Evolutionary conservation across 2,888 invertebrate species (phyloP), one percentile per base, ranked within the genome.

Genomic region (Odontocolon sp.): DNA sequence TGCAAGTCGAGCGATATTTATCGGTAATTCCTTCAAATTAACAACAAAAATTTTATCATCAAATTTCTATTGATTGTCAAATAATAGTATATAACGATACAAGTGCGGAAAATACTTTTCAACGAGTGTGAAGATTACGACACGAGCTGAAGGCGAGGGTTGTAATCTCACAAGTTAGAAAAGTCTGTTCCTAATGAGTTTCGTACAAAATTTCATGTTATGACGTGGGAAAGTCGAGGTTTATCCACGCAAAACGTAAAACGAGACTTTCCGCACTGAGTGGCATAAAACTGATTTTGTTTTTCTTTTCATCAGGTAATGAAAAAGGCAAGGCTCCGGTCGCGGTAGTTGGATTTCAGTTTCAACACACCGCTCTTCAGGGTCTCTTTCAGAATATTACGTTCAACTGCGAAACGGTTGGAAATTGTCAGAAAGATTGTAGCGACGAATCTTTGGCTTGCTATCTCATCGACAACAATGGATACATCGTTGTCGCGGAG

Each of bases 381-480:
- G 93, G 94, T 63, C 92, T 96, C 86, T 97, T 97, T 89, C 93
- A 94, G 80, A 96, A 95, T 81, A 96, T 95, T 70, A 96, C 97
- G 0, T 94, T 93, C 77, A 94, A 86, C 59, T 90, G 90, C 74
- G 87, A 87, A 11, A 82, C 80, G 5, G 45, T 59, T 2, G 81
- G 79, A 2, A 84, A 84, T 26, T 90, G 90, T 47, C 79, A 89
- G n/a, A 91, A 91, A 75, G 92, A 94, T 0, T 95, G 95, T 84
- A 92, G 92, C 36, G 93, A 94, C 1, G 93, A 93, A 47, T 93
- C 93, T 70, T 92, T 95, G 87, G 95, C 95, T 77, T 98, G 98
- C 85, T 98, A 94, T 87, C 92, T 98, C 40, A 91, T 98, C 38
- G 98, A 98, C 89, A 96, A 96, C 89, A 96, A 97, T 86, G 98